Percentiles rank a stretch among this genome's conserved stretches.
These are phyloP conservation scores for Chaenogobius annularis DNA, from an alignment of 2,113 vertebrate species.

Conservation along the genomic window DNA sequence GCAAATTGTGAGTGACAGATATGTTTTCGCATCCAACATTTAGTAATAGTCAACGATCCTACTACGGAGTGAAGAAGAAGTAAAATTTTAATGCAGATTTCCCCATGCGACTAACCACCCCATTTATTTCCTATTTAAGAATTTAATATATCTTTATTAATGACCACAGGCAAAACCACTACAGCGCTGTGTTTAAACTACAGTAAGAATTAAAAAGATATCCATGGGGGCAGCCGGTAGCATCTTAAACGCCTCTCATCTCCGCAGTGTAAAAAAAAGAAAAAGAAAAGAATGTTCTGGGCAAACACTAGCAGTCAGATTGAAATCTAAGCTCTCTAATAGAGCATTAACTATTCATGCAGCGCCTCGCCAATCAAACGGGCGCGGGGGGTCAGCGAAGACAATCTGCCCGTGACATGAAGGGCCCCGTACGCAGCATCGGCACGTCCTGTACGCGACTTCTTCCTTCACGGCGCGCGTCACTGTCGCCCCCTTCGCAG, in stretches of 20 bases:
- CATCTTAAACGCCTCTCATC: conserved; percentile 44
- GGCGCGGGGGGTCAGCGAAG: conserved; percentile 29
- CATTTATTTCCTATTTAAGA: conserved; percentile 14
- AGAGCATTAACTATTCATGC: conserved; percentile 66
- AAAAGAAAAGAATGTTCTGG: conserved; percentile 41
- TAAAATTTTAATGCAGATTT: too few species aligned
- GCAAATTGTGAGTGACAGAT: too few species aligned
- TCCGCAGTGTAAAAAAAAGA: conserved; percentile 41
- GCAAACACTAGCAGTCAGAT: conserved; percentile 53
- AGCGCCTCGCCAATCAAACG: conserved; percentile 49
- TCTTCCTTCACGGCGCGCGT: too few species aligned
- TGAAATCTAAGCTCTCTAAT: conserved; percentile 43
- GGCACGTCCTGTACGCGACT: conserved; percentile 5
- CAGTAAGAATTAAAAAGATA: conserved; percentile 28
- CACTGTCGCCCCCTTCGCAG: too few species aligned
- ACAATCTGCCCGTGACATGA: conserved; percentile 22
- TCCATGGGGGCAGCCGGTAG: conserved; percentile 44
- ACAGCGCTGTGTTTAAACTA: conserved; percentile 20
- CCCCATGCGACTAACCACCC: conserved; percentile 5
- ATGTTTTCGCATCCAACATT: too few species aligned
- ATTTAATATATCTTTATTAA: conserved; percentile 23
- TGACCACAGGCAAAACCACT: conserved; percentile 31
- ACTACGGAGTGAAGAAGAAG: too few species aligned
- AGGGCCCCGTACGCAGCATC: conserved; percentile 13
- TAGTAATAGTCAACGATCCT: too few species aligned